Evolutionary conservation across 1,140 invertebrate species (phyloP).

Genomic region (Zaprionus vittiger): DNA sequence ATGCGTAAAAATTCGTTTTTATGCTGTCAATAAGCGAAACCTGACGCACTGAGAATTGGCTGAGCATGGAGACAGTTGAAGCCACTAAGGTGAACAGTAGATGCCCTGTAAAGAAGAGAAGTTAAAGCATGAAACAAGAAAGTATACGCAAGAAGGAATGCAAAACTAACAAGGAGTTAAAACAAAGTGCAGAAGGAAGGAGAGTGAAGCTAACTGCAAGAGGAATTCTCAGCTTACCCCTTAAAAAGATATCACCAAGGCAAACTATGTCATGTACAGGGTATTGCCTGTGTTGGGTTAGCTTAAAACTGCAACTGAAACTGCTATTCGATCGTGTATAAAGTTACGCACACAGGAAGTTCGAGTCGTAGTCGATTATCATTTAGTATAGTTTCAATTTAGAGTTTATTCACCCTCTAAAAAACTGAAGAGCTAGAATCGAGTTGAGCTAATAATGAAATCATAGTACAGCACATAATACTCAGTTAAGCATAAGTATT

Average conservation of each 20-base stretch:
- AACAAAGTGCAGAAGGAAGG: background rate
- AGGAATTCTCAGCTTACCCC: too few species aligned
- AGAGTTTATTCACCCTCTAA: background rate
- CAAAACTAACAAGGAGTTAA: background rate
- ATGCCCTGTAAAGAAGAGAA: constrained; percentile 8
- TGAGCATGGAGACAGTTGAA: background rate
- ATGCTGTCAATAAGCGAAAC: constrained; percentile 31
- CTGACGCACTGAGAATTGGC: constrained; percentile 33
- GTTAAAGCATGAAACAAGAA: background rate
- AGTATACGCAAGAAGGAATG: background rate
- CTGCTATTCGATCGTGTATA: background rate
- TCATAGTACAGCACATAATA: background rate
- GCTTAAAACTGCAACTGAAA: background rate
- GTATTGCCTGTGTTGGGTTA: constrained; percentile 11
- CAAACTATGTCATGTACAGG: background rate
- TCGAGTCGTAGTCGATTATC: constrained; percentile 24
- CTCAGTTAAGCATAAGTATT: background rate
- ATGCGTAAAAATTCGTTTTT: constrained; percentile 40
- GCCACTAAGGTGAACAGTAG: background rate
- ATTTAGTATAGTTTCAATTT: constrained; percentile 19
- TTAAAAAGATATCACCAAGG: too few species aligned
- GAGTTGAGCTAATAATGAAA: background rate
- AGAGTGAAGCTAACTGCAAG: too few species aligned
- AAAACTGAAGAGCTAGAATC: background rate
- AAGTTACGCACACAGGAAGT: constrained; percentile 42